Evolutionary conservation across 2,888 invertebrate species (phyloP).

Genomic region (Morpho deidamia): DNA sequence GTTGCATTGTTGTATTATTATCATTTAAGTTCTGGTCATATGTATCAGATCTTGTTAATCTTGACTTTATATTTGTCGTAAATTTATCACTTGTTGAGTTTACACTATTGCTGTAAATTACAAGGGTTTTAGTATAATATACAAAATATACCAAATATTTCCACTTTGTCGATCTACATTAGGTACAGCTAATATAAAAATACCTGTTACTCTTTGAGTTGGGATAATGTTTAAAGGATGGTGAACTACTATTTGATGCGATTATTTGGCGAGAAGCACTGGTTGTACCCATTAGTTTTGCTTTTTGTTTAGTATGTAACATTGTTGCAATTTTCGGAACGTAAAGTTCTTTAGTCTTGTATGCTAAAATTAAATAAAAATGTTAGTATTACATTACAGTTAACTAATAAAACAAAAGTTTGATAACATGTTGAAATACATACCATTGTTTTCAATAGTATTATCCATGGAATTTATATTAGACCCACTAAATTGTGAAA

Average conservation of each 20-base stretch:
- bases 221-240: slow-evolving; percentile 42
- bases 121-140: neutral
- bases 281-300: slow-evolving; percentile 80
- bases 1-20: slow-evolving; percentile 32
- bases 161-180: too few relatives aligned
- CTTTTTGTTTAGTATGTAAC: slow-evolving; percentile 78
- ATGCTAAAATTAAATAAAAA: slow-evolving; percentile 35
- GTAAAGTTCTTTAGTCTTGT: slow-evolving; percentile 70
- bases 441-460: slow-evolving; percentile 26
- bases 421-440: slow-evolving; percentile 18
- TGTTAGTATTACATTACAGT: neutral
- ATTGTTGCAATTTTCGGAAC: slow-evolving; percentile 81
- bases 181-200: neutral
- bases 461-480: slow-evolving; percentile 25
- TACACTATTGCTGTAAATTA: slow-evolving; percentile 34
- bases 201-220: slow-evolving; percentile 3
- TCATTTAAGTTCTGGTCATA: slow-evolving; percentile 29
- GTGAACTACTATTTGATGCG: slow-evolving; percentile 69
- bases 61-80: slow-evolving; percentile 49
- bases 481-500: slow-evolving; percentile 68
- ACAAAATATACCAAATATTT: too few relatives aligned
- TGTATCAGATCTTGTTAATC: slow-evolving; percentile 38
- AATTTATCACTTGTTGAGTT: slow-evolving; percentile 33
- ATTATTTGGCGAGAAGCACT: slow-evolving; percentile 80
- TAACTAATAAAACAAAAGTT: too few relatives aligned